Evolutionary conservation across 2,797 vertebrate genomes (phyloP), one percentile per base, ranked within the genome.

Genomic region (Pelobates cultripes): DNA sequence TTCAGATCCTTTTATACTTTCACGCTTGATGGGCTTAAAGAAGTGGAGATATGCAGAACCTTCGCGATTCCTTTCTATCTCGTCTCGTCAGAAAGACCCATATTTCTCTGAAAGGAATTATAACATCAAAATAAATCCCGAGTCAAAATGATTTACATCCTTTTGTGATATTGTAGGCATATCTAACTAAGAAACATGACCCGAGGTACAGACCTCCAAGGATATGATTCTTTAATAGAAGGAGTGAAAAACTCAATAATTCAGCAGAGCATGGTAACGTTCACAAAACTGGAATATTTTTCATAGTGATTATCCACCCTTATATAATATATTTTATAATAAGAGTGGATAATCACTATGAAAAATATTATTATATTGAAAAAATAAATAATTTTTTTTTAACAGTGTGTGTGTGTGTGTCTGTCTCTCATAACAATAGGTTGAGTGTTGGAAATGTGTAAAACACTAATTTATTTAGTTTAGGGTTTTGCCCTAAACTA

Each of bases 11-110:
- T 85, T 61, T 74, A 73, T 77, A 67, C 28, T 73, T 80, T 86
- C 77, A 76, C 15, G 45, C 77, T 55, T 84, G 81, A 78, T 15
- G 73, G 45, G 40, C 3, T 84, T 75, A 84, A 63, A 75, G 81
- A 86, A 85, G 51, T 63, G 61, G 9, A 71, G 72, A 79, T 2
- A 83, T 0, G 17, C 15, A 67, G 70, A 9, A 0, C 13, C 64
- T 12, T 72, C 68, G 79, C 85, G 57, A 84, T 77, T 0, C 1
- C 4, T 76, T 77, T 68, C 14, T 57, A 68, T 77, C 45, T 40
- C 47, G 55, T 68, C 45, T 28, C 15, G 42, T 45, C 15, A 70
- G 70, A 66, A 51, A 79, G 45, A 43, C 40, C 43, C 40, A 7
- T 3, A 64, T 13, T 57, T 41, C 42, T 60, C 13, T n/a, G 57